These are phyloP conservation scores for Pogonomyrmex barbatus DNA, from an alignment of 1,140 invertebrate genomes.

Conservation along the genomic window DNA sequence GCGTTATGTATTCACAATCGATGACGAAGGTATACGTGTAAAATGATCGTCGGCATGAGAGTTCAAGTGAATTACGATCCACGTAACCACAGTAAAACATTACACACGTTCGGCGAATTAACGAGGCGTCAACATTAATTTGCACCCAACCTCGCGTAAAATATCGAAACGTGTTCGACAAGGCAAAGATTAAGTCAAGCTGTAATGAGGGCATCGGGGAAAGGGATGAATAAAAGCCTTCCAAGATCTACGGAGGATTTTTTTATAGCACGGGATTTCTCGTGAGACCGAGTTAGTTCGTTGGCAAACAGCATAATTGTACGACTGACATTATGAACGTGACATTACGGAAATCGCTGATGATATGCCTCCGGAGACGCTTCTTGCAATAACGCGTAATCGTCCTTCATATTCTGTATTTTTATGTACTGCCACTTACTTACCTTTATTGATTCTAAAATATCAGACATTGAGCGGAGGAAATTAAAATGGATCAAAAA, in stretches of 20 bases:
- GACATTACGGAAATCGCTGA: conserved; percentile 63
- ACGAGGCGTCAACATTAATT: conserved; percentile 70
- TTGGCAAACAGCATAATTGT: conserved; percentile 48
- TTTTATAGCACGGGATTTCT: conserved; percentile 44
- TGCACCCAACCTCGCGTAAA: conserved; percentile 44
- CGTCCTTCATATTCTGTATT: neutral
- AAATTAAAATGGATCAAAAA: neutral
- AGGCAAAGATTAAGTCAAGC: conserved; percentile 14
- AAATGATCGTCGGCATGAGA: conserved; percentile 12
- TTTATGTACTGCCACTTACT: neutral
- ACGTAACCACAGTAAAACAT: conserved; percentile 51
- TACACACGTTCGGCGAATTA: conserved; percentile 53
- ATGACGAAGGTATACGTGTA: neutral
- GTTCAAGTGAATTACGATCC: conserved; percentile 57
- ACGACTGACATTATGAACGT: conserved; percentile 67
- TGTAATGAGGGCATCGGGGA: conserved; percentile 9
- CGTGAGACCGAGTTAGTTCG: conserved; percentile 48
- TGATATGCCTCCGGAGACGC: neutral
- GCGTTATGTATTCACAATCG: neutral
- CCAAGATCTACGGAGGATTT: neutral
- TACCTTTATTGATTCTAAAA: neutral
- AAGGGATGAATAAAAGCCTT: neutral
- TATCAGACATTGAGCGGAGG: neutral
- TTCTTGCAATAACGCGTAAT: conserved; percentile 19
- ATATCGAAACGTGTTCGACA: conserved; percentile 17